These are phyloP conservation scores for Hyphantria cunea DNA, from an alignment of 1,140 invertebrate species.

Conservation along the genomic window DNA sequence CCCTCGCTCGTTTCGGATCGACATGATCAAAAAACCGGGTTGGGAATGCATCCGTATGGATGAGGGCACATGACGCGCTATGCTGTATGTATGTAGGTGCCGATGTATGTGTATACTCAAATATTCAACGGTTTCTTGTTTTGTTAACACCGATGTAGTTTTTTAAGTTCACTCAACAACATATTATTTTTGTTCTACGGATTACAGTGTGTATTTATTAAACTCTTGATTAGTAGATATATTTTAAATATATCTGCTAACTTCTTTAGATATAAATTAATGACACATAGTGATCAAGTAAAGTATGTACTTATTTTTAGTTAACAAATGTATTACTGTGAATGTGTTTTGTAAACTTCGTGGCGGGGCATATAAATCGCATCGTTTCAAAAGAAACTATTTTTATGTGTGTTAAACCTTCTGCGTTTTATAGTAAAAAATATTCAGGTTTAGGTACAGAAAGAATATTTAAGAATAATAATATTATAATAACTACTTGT, in stretches of 20 bases:
- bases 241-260: too few relatives aligned
- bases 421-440: too few relatives aligned
- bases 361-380: not conserved
- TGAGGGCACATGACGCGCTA: slow-evolving; percentile 47
- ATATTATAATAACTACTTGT: slow-evolving; percentile 60
- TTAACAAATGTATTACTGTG: slow-evolving; percentile 10
- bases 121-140: not conserved
- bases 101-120: slow-evolving; percentile 7
- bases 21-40: slow-evolving; percentile 73
- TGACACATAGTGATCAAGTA: too few relatives aligned
- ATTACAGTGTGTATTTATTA: not conserved
- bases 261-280: too few relatives aligned
- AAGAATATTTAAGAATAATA: slow-evolving; percentile 6
- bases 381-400: too few relatives aligned
- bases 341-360: slow-evolving; percentile 24
- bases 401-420: too few relatives aligned
- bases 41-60: slow-evolving; percentile 74
- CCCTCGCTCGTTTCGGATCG: slow-evolving; percentile 70
- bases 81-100: slow-evolving; percentile 15
- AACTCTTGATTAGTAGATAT: not conserved
- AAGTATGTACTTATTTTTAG: too few relatives aligned
- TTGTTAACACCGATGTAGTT: not conserved
- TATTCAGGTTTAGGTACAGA: too few relatives aligned
- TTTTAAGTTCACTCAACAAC: too few relatives aligned
- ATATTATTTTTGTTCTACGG: too few relatives aligned